Conservation (phyloP, 2,113 vertebrate species). For the Atherinomorus stipes region DNA sequence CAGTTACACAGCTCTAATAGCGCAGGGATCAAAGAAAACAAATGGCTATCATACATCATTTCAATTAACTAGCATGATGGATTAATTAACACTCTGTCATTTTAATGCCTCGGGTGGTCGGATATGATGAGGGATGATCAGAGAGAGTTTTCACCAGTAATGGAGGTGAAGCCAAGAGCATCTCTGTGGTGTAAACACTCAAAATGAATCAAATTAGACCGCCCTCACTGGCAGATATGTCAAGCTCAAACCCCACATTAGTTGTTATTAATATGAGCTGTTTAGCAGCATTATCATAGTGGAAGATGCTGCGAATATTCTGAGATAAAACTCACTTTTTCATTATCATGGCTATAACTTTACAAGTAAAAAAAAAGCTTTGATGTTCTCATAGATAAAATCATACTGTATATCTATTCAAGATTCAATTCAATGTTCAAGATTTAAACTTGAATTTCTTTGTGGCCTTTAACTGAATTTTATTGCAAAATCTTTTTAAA, state of each 20-base stretch:
- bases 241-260: neutral
- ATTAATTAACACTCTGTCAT: slow-evolving; percentile 81
- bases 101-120: slow-evolving; percentile 70
- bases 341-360: too few relatives aligned
- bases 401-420: too few relatives aligned
- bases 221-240: neutral
- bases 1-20: slow-evolving; percentile 82
- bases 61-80: slow-evolving; percentile 82
- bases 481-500: too few relatives aligned
- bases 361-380: neutral
- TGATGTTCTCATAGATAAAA: too few relatives aligned
- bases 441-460: too few relatives aligned
- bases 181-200: slow-evolving; percentile 30
- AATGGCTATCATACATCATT: slow-evolving; percentile 84
- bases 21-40: slow-evolving; percentile 81
- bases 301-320: neutral
- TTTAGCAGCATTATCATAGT: neutral
- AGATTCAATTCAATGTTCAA: too few relatives aligned
- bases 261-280: neutral
- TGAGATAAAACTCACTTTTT: too few relatives aligned
- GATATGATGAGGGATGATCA: slow-evolving; percentile 68
- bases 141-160: slow-evolving; percentile 45
- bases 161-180: slow-evolving; percentile 50
- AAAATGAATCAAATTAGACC: slow-evolving; percentile 9
- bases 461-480: too few relatives aligned